phyloP scores from a whole-genome alignment of 2,113 vertebrate species.

The Chrysochloris asiatica region DNA sequence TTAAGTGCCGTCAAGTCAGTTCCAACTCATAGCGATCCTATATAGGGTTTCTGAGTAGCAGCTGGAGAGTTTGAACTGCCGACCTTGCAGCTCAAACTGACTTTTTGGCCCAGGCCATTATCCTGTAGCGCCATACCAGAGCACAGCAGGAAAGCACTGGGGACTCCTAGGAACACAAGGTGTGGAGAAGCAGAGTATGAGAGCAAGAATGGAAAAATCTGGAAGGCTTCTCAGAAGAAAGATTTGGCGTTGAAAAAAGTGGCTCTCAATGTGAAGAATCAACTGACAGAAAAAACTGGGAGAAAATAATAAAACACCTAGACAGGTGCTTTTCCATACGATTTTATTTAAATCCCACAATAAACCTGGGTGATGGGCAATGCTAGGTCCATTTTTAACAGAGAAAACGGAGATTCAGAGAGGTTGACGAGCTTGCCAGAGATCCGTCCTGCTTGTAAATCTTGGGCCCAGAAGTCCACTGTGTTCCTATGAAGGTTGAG shows the following conservation, averaged over 20 bases:
- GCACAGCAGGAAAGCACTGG: too few relatives aligned
- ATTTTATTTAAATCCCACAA: neutral
- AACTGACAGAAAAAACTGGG: neutral
- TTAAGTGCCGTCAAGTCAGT: too few relatives aligned
- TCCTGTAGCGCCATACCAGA: too few relatives aligned
- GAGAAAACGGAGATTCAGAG: neutral
- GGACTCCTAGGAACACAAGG: too few relatives aligned
- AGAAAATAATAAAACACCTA: neutral
- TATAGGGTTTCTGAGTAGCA: neutral
- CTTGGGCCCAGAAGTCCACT: neutral
- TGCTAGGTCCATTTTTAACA: neutral
- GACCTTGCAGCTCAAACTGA: neutral
- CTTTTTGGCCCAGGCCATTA: too few relatives aligned
- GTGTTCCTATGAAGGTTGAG: neutral
- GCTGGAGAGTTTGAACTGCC: neutral
- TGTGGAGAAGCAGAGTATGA: too few relatives aligned
- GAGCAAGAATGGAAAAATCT: neutral
- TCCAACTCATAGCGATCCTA: neutral
- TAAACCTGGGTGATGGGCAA: neutral
- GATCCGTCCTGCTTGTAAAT: conserved; percentile 37
- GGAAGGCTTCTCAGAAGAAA: neutral
- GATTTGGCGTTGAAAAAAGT: neutral
- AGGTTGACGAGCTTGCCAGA: neutral
- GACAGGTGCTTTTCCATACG: neutral
- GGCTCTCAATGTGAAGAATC: fast-evolving